Evolutionary conservation across 2,797 vertebrate genomes (phyloP).

Genomic region (Varecia variegata): DNA sequence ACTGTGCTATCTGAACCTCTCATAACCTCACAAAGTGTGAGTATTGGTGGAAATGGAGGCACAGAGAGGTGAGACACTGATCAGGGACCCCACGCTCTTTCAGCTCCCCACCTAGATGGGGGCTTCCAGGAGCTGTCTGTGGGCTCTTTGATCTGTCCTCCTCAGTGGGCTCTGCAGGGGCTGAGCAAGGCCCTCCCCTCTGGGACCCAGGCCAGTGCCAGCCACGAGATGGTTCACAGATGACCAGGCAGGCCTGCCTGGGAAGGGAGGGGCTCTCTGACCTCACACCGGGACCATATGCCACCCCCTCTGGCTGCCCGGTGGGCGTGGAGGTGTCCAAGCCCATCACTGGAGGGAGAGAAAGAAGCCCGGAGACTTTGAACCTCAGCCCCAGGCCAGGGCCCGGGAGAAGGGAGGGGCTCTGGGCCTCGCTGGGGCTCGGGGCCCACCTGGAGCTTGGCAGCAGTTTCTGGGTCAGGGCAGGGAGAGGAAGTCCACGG

Average conservation of each 20-base stretch:
- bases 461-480: conserved; percentile 69
- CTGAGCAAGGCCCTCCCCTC: neutral
- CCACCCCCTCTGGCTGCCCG: conserved; percentile 11
- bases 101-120: neutral
- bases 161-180: neutral
- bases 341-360: neutral
- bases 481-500: conserved; percentile 31
- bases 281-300: conserved; percentile 70
- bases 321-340: neutral
- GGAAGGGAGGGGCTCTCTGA: conserved; percentile 37
- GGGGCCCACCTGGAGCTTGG: conserved; percentile 61
- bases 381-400: neutral
- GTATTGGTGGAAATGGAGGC: neutral
- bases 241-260: conserved; percentile 73
- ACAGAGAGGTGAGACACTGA: neutral
- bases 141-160: neutral
- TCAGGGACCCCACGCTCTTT: neutral
- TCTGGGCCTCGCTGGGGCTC: neutral
- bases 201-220: conserved; percentile 76
- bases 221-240: conserved; percentile 83
- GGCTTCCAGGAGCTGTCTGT: neutral
- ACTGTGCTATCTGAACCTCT: neutral
- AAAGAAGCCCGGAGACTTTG: neutral
- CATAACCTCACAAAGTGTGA: neutral
- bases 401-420: neutral